Conservation (phyloP, 2,797 vertebrate genomes). For the Carapus acus region DNA sequence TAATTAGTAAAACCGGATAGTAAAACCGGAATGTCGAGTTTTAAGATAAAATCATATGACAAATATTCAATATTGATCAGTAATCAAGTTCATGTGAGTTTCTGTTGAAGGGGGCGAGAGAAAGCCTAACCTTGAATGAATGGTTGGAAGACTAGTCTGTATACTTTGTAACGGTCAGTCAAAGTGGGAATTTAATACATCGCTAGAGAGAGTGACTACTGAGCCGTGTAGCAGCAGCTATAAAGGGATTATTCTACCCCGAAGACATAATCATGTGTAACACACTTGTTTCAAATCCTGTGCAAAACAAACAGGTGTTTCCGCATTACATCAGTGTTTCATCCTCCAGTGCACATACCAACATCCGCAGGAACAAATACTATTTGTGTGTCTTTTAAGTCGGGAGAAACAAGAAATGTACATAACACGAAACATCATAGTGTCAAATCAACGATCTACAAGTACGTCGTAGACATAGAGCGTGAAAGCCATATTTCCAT, state of each 20-base stretch:
- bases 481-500: too few relatives aligned
- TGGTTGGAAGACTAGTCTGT: slow-evolving; percentile 52
- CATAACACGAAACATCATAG: too few relatives aligned
- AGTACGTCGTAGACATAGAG: not conserved
- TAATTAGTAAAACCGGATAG: too few relatives aligned
- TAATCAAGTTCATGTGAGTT: too few relatives aligned
- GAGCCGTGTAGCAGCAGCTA: slow-evolving; percentile 53
- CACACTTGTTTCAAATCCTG: slow-evolving; percentile 66
- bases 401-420: not conserved
- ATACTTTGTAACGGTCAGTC: slow-evolving; percentile 41
- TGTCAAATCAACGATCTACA: too few relatives aligned
- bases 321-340: slow-evolving; percentile 45
- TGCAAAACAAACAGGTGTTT: slow-evolving; percentile 68
- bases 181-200: slow-evolving; percentile 60
- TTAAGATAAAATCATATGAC: too few relatives aligned
- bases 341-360: slow-evolving; percentile 20
- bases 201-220: slow-evolving; percentile 52
- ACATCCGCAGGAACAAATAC: slow-evolving; percentile 12
- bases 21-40: too few relatives aligned
- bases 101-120: slow-evolving; percentile 11
- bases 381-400: slow-evolving; percentile 2
- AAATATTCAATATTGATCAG: too few relatives aligned
- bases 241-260: slow-evolving; percentile 67
- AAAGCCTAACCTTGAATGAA: too few relatives aligned
- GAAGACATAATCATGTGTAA: slow-evolving; percentile 68